phyloP scores from a whole-genome alignment of 1,140 invertebrate genomes.

The Orchestia grillus region DNA sequence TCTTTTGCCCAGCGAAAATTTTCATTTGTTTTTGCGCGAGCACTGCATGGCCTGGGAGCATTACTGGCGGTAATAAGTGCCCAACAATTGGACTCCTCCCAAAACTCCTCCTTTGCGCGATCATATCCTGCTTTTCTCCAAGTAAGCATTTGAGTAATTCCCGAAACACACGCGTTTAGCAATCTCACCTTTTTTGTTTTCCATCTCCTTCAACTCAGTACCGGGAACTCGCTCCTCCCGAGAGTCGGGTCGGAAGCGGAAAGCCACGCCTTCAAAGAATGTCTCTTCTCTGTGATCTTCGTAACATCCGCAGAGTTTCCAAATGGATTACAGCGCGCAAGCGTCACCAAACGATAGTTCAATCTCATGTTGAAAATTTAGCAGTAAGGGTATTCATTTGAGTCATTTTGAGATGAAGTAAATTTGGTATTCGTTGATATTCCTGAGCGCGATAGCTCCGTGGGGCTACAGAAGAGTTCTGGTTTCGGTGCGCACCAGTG shows the following conservation, averaged over 20 bases:
- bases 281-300: background rate
- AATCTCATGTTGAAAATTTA: background rate
- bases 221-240: background rate
- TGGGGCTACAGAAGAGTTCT: no score
- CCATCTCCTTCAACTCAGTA: background rate
- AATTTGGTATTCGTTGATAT: background rate
- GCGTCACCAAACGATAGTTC: background rate
- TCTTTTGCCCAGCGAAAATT: slow-evolving; percentile 43
- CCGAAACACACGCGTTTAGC: slow-evolving; percentile 3
- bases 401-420: background rate
- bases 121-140: slow-evolving; percentile 44
- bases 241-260: background rate
- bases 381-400: background rate
- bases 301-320: background rate
- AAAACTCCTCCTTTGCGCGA: slow-evolving; percentile 43
- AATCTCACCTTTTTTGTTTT: background rate
- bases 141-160: slow-evolving; percentile 46
- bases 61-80: slow-evolving; percentile 44
- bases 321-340: background rate
- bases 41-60: background rate
- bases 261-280: background rate
- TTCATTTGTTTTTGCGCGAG: slow-evolving; percentile 44
- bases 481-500: background rate
- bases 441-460: background rate
- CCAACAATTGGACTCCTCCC: slow-evolving; percentile 45